Percentiles rank a stretch among this genome's conserved stretches.
These are phyloP conservation scores for Albula goreensis DNA, from an alignment of 2,113 vertebrate genomes.

Conservation along the genomic window DNA sequence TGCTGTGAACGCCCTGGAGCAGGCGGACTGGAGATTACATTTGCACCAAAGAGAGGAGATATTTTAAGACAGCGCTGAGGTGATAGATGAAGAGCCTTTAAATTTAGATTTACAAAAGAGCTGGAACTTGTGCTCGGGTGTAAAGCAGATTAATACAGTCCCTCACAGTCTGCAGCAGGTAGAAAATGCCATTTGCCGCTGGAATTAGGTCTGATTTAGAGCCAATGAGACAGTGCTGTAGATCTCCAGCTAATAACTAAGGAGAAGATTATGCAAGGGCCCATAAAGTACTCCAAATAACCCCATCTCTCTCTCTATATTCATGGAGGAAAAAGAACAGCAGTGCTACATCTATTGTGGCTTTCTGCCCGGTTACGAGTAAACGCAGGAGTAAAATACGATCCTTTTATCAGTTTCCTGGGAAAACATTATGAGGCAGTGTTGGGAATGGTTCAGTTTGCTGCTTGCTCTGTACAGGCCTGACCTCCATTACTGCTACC, in stretches of 20 bases:
- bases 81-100: slow-evolving; percentile 16
- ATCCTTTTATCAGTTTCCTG: not conserved
- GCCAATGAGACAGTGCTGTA: not conserved
- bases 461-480: not conserved
- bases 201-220: not conserved
- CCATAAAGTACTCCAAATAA: slow-evolving; percentile 1
- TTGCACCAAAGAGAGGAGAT: slow-evolving; percentile 9
- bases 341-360: not conserved
- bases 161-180: not conserved
- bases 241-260: not conserved
- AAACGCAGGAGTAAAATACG: not conserved
- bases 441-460: not conserved
- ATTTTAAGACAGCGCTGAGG: slow-evolving; percentile 1
- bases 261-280: not conserved
- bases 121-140: not conserved
- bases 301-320: not conserved
- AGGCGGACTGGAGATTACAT: not conserved
- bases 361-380: not conserved
- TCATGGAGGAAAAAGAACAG: not conserved
- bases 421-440: not conserved
- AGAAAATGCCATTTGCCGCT: not conserved
- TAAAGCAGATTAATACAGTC: slow-evolving; percentile 7
- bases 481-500: slow-evolving; percentile 1
- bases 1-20: not conserved
- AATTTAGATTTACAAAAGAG: slow-evolving; percentile 22